phyloP scores from a whole-genome alignment of 2,113 vertebrate genomes.

The Tylochromis polylepis region DNA sequence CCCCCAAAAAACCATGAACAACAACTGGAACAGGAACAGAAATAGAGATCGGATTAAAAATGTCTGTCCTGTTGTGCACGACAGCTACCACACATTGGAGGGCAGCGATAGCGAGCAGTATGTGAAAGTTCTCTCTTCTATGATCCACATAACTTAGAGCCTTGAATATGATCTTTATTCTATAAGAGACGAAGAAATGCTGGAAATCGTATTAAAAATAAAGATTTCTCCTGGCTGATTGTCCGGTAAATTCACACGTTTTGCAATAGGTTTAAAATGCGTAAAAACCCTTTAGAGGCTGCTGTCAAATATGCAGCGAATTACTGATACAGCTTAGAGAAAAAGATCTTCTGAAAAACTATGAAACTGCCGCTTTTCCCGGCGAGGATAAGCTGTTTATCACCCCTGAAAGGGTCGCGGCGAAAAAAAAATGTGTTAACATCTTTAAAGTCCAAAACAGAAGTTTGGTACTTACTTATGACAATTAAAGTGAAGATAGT shows the following conservation, averaged over 20 bases:
- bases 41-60: neutral
- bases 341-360: neutral
- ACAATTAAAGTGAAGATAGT: neutral
- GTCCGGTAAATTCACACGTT: neutral
- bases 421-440: neutral
- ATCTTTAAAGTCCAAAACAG: neutral
- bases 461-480: conserved; percentile 40
- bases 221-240: neutral
- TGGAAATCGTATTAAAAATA: neutral
- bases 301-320: neutral
- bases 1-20: neutral
- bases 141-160: neutral
- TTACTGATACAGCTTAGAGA: neutral
- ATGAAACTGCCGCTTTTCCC: neutral
- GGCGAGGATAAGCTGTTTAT: neutral
- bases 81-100: neutral
- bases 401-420: neutral
- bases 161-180: neutral
- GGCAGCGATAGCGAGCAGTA: neutral
- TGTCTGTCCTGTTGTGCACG: neutral
- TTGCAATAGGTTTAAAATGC: neutral
- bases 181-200: neutral
- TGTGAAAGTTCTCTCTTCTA: neutral
- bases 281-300: neutral
- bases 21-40: neutral